Conservation (phyloP, 1,140 invertebrate genomes). For the Zaprionus camerounensis region DNA sequence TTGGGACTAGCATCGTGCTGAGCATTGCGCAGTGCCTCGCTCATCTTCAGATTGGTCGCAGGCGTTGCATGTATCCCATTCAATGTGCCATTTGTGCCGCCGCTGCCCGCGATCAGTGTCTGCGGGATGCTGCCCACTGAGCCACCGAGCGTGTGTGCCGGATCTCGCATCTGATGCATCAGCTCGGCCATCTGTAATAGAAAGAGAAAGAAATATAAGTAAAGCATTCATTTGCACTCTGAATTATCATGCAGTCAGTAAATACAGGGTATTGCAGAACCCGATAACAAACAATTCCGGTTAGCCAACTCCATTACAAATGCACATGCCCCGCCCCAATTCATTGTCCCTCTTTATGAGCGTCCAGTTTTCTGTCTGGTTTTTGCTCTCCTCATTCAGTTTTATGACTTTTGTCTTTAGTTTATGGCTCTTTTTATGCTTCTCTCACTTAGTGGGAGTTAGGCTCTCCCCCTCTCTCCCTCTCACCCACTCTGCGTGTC, state of each 20-base stretch:
- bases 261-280: neutral
- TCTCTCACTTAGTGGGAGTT: slow-evolving; percentile 44
- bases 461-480: neutral
- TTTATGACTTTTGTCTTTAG: slow-evolving; percentile 58
- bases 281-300: neutral
- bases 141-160: slow-evolving; percentile 80
- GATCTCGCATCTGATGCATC: slow-evolving; percentile 84
- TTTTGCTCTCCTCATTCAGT: slow-evolving; percentile 23
- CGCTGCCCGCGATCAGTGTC: slow-evolving; percentile 66
- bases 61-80: slow-evolving; percentile 77
- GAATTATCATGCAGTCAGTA: neutral
- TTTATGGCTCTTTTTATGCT: slow-evolving; percentile 64
- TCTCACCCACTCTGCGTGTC: neutral
- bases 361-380: slow-evolving; percentile 27
- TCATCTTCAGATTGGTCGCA: slow-evolving; percentile 79
- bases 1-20: slow-evolving; percentile 83
- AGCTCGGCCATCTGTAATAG: slow-evolving; percentile 80
- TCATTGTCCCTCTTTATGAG: neutral
- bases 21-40: slow-evolving; percentile 74
- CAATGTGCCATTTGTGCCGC: slow-evolving; percentile 51
- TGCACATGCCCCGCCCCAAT: slow-evolving; percentile 1
- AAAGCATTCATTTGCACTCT: neutral
- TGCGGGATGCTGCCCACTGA: slow-evolving; percentile 83
- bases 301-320: neutral
- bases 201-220: neutral